These are phyloP conservation scores for Asarcornis scutulata DNA, from an alignment of 2,113 vertebrate species.

Conservation along the genomic window DNA sequence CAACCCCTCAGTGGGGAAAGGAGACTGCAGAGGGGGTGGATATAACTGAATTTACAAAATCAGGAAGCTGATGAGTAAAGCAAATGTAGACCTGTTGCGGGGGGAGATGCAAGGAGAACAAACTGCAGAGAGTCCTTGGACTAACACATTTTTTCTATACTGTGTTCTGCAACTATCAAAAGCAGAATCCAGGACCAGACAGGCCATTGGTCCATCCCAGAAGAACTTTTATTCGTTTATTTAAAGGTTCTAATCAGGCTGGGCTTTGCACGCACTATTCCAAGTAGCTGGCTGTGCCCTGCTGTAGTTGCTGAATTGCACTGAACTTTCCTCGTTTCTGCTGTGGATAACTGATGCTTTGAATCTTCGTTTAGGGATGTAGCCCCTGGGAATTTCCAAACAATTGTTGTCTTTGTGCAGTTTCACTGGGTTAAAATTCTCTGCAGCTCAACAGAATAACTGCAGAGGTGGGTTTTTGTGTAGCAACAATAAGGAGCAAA, in stretches of 20 bases:
- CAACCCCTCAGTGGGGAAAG: not conserved
- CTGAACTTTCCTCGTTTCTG: not conserved
- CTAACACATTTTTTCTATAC: rapidly evolving
- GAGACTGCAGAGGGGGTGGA: not conserved
- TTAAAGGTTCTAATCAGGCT: not conserved
- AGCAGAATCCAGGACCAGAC: not conserved
- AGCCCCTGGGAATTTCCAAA: not conserved
- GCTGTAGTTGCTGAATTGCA: not conserved
- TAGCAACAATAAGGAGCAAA: not conserved
- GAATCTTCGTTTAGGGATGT: not conserved
- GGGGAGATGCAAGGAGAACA: too few relatives aligned
- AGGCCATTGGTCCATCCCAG: not conserved
- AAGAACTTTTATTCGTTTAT: not conserved
- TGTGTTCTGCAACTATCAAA: not conserved
- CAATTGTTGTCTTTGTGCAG: not conserved
- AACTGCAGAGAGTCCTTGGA: not conserved
- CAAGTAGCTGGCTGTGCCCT: not conserved
- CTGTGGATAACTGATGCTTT: not conserved
- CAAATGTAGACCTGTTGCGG: not conserved
- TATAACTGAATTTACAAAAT: not conserved
- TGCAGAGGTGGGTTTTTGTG: not conserved
- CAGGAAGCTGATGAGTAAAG: not conserved
- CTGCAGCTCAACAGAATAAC: not conserved
- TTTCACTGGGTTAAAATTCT: not conserved
- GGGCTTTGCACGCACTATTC: not conserved